These are phyloP conservation scores for Agelas oroides DNA, from an alignment of 37 sponge, comb jelly and placozoan genomes.

Conservation along the genomic window DNA sequence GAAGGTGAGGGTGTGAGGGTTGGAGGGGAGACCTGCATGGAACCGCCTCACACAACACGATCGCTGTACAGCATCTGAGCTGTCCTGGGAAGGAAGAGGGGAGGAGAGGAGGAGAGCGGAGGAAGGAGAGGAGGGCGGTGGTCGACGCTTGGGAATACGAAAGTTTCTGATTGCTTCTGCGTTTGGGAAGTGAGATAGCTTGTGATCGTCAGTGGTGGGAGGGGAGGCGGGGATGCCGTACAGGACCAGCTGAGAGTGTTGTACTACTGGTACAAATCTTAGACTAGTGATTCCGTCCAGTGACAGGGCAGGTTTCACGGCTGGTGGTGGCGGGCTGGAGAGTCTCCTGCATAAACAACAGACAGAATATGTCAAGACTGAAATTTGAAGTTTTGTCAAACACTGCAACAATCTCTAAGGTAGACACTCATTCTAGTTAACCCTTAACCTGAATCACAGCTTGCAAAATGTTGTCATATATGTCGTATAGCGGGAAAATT, in stretches of 20 bases:
- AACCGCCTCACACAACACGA: slow-evolving; percentile 12
- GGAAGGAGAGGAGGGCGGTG: background rate
- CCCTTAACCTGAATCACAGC: too few relatives aligned
- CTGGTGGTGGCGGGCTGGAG: background rate
- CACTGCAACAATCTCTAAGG: too few relatives aligned
- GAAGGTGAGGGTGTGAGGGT: slow-evolving; percentile 10
- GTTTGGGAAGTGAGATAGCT: slow-evolving; percentile 40
- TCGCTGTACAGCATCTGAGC: slow-evolving; percentile 15
- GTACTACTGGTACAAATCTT: background rate
- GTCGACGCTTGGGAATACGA: slow-evolving; percentile 35
- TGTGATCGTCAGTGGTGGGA: background rate
- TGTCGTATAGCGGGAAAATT: too few relatives aligned
- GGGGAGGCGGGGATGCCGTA: background rate
- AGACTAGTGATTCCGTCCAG: background rate
- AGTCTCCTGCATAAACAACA: too few relatives aligned
- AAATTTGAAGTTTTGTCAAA: too few relatives aligned
- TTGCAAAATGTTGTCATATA: too few relatives aligned
- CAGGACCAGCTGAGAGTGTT: background rate
- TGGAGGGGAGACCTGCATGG: background rate
- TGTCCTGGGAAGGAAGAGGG: background rate
- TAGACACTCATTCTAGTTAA: too few relatives aligned
- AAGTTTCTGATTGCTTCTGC: slow-evolving; percentile 16
- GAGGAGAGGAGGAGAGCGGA: background rate
- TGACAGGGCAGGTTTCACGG: background rate
- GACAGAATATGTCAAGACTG: too few relatives aligned